Evolutionary conservation across 2,888 invertebrate species (phyloP).

Genomic region (Thysanoteuthis rhombus): DNA sequence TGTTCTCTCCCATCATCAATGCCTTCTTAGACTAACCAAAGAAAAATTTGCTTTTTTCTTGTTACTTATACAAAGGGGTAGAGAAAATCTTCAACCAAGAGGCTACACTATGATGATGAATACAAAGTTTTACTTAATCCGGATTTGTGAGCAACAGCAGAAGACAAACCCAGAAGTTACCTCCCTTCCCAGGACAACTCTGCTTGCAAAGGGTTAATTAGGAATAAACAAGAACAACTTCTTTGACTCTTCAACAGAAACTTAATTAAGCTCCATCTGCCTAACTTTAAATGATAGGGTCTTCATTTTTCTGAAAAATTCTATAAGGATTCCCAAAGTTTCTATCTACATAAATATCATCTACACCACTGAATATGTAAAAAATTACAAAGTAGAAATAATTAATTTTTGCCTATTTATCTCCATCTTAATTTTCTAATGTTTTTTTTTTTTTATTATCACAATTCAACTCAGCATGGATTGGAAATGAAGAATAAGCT

Average conservation of each 20-base stretch:
- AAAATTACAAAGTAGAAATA: neutral
- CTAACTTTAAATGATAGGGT: neutral
- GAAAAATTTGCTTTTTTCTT: neutral
- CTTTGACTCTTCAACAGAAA: neutral
- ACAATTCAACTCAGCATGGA: too few relatives aligned
- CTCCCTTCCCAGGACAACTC: neutral
- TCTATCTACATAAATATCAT: neutral
- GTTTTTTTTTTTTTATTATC: too few relatives aligned
- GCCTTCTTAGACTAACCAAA: neutral
- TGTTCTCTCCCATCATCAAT: neutral
- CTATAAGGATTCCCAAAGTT: neutral
- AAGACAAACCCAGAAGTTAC: neutral
- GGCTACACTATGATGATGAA: too few relatives aligned
- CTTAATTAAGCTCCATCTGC: neutral
- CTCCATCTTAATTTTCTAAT: too few relatives aligned
- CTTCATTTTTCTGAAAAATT: neutral
- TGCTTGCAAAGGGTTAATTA: neutral
- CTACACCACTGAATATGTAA: neutral
- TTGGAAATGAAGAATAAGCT: too few relatives aligned
- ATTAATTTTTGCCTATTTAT: too few relatives aligned
- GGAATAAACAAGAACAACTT: neutral
- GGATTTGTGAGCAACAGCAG: neutral
- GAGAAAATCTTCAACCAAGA: too few relatives aligned
- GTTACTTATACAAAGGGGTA: too few relatives aligned
- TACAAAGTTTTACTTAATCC: neutral